Conservation (phyloP, 1,140 invertebrate genomes). For the Trissolcus basalis region DNA sequence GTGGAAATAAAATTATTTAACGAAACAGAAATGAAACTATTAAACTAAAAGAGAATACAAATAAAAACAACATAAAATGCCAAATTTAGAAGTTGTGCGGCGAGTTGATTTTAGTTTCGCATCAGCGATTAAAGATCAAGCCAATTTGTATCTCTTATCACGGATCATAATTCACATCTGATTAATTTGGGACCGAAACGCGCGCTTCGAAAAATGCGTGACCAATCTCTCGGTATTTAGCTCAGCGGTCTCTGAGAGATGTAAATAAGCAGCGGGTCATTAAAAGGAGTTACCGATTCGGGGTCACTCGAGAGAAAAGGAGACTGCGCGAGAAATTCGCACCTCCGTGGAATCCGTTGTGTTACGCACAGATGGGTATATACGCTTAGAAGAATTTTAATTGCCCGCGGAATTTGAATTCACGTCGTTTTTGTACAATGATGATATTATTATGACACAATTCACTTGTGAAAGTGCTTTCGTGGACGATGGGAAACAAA, state of each 20-base stretch:
- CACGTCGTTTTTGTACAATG: neutral
- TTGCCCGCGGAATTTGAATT: slow-evolving; percentile 16
- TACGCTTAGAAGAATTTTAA: slow-evolving; percentile 47
- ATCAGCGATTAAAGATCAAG: neutral
- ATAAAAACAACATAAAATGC: too few species aligned
- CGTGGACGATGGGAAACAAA: too few species aligned
- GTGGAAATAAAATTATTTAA: too few species aligned
- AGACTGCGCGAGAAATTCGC: slow-evolving; percentile 39
- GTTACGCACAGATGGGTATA: slow-evolving; percentile 11
- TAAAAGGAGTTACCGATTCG: slow-evolving; percentile 45
- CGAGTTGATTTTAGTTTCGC: neutral
- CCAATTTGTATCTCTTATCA: slow-evolving; percentile 15
- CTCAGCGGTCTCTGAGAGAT: slow-evolving; percentile 9
- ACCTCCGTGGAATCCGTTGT: slow-evolving; percentile 24
- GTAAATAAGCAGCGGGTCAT: slow-evolving; percentile 41
- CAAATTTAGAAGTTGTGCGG: too few species aligned
- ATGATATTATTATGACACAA: too few species aligned
- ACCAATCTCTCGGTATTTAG: neutral
- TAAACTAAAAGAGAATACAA: too few species aligned
- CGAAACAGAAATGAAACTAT: too few species aligned
- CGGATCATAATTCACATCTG: slow-evolving; percentile 5
- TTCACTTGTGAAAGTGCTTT: too few species aligned
- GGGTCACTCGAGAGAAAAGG: slow-evolving; percentile 27
- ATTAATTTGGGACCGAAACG: slow-evolving; percentile 17
- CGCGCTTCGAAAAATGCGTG: slow-evolving; percentile 1